A percentile compares a stretch with the other conserved stretches of the same genome.
Conservation (phyloP, 1,140 invertebrate species). For the Monomorium pharaonis region DNA sequence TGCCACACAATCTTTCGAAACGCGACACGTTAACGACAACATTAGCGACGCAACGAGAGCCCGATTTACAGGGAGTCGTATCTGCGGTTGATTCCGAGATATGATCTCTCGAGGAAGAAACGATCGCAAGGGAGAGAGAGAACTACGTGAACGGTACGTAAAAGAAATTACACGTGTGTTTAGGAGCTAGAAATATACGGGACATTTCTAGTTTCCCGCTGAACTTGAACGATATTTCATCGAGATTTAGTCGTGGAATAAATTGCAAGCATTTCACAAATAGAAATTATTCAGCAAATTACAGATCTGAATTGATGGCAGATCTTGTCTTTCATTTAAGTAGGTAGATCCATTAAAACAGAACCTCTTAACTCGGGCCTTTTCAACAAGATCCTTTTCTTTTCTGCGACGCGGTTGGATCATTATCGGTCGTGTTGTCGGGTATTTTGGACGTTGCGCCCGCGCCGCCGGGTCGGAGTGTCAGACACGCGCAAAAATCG, state of each 20-base stretch:
- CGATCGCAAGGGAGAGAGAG: too few relatives aligned
- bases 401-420: neutral
- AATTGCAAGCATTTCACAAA: neutral
- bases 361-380: too few relatives aligned
- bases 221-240: neutral
- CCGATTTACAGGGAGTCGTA: conserved; percentile 43
- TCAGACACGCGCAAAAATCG: conserved; percentile 18
- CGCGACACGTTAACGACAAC: conserved; percentile 61
- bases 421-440: neutral
- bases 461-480: neutral
- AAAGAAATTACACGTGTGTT: neutral
- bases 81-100: conserved; percentile 47
- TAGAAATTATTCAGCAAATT: neutral
- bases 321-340: neutral
- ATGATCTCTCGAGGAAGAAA: neutral
- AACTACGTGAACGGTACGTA: neutral
- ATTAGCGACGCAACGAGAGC: conserved; percentile 61
- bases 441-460: conserved; percentile 16
- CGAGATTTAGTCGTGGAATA: neutral
- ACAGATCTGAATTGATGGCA: neutral
- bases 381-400: too few relatives aligned
- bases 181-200: neutral
- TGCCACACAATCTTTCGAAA: conserved; percentile 45
- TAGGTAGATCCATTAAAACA: neutral
- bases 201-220: neutral